Percentiles rank a stretch among this genome's conserved stretches.
Evolutionary conservation across 1,140 invertebrate species (phyloP).

Genomic region (Kradibia gibbosae): DNA sequence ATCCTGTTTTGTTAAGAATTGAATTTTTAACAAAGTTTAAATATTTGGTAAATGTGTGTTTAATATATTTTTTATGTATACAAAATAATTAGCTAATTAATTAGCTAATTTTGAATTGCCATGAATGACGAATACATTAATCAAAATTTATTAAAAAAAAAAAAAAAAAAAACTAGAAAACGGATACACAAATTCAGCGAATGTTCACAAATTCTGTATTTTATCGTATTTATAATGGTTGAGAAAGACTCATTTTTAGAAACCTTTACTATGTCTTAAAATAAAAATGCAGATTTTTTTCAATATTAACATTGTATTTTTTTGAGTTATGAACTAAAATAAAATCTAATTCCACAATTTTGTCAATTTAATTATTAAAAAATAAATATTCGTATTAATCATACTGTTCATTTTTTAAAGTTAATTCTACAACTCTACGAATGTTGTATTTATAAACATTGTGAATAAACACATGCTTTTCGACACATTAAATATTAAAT

Average conservation of each 20-base stretch:
- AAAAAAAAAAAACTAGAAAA: conserved; percentile 1
- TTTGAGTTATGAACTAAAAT: too few relatives aligned
- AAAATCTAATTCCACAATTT: too few relatives aligned
- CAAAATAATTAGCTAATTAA: neutral
- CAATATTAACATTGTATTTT: too few relatives aligned
- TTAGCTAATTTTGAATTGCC: neutral
- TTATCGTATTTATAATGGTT: too few relatives aligned
- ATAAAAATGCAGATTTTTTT: too few relatives aligned
- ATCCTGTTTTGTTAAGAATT: neutral
- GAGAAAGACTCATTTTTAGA: too few relatives aligned
- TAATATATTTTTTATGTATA: conserved; percentile 18
- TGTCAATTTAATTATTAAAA: neutral
- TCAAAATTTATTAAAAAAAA: conserved; percentile 31
- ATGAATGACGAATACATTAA: conserved; percentile 20
- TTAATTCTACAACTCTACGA: neutral
- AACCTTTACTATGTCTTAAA: too few relatives aligned
- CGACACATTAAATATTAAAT: neutral
- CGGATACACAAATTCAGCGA: neutral
- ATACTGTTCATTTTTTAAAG: too few relatives aligned
- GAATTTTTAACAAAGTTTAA: conserved; percentile 15
- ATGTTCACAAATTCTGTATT: conserved; percentile 8
- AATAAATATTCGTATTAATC: neutral
- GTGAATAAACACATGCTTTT: neutral
- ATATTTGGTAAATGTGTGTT: conserved; percentile 42
- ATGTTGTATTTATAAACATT: neutral